A percentile compares a stretch with the other conserved stretches of the same genome.
Conservation (phyloP, 2,888 invertebrate species). For the Podabrus alpinus region DNA sequence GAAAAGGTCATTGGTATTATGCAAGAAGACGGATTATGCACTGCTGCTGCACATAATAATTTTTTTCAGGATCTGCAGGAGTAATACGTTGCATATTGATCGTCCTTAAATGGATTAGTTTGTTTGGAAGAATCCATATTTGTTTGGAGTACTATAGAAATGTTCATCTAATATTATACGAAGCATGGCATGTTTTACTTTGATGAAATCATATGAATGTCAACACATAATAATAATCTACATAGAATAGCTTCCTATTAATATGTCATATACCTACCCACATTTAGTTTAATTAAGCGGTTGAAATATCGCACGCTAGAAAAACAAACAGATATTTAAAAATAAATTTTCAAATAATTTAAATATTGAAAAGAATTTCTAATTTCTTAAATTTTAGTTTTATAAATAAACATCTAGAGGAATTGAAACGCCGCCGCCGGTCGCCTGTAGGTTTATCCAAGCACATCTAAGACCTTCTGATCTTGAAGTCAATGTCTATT, state of each 20-base stretch:
- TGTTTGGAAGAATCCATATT: not conserved
- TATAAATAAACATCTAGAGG: too few species aligned
- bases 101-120: not conserved
- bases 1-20: not conserved
- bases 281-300: not conserved
- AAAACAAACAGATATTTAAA: not conserved
- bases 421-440: too few species aligned
- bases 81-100: not conserved
- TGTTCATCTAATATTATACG: not conserved
- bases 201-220: not conserved
- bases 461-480: too few species aligned
- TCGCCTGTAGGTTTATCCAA: too few species aligned
- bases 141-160: not conserved
- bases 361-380: too few species aligned
- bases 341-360: not conserved
- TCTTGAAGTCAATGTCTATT: too few species aligned
- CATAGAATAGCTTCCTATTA: not conserved
- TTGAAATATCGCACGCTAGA: not conserved
- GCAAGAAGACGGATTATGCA: not conserved
- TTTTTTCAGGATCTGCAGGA: not conserved
- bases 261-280: not conserved
- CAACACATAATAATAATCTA: not conserved
- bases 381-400: too few species aligned
- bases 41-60: not conserved
- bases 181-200: not conserved